Conservation (phyloP, 2,888 invertebrate species). For the Caenorhabditis zanzibari region DNA sequence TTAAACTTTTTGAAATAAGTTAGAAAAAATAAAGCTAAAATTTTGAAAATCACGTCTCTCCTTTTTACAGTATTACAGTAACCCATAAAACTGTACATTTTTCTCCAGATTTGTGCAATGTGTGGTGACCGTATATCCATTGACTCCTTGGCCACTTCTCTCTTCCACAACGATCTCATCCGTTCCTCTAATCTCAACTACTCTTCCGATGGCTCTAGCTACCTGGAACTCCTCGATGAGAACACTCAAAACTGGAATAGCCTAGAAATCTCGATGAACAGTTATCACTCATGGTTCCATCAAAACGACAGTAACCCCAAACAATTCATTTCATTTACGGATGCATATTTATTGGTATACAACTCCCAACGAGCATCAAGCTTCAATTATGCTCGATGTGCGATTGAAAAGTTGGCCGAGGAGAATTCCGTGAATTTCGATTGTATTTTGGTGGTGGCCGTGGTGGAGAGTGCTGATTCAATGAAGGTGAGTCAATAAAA, state of each 20-base stretch:
- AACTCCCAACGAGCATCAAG: conserved; percentile 33
- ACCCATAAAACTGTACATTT: too few relatives aligned
- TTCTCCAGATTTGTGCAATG: conserved; percentile 72
- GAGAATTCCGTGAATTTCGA: conserved; percentile 29
- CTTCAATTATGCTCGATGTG: conserved; percentile 34
- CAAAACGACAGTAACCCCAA: conserved; percentile 5
- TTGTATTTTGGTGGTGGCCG: conserved; percentile 35
- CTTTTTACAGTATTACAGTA: background rate
- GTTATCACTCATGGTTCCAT: conserved; percentile 63
- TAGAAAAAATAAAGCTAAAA: too few relatives aligned
- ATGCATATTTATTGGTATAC: conserved; percentile 64
- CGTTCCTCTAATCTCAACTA: conserved; percentile 5
- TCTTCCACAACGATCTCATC: conserved; percentile 35
- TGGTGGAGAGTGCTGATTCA: conserved; percentile 17
- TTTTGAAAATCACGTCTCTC: background rate
- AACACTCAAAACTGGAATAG: conserved; percentile 17
- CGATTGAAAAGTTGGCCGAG: conserved; percentile 13
- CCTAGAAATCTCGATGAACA: conserved; percentile 56
- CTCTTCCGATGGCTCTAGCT: conserved; percentile 41
- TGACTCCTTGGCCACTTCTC: conserved; percentile 61
- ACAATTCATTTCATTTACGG: conserved; percentile 8
- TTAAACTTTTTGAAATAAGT: too few relatives aligned
- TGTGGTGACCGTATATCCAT: conserved; percentile 73
- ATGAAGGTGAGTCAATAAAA: conserved; percentile 44
- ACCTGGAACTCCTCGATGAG: conserved; percentile 42